Evolutionary conservation across 37 sponge, comb jelly and placozoan species (phyloP).

Genomic region (Petrosia ficiformis): DNA sequence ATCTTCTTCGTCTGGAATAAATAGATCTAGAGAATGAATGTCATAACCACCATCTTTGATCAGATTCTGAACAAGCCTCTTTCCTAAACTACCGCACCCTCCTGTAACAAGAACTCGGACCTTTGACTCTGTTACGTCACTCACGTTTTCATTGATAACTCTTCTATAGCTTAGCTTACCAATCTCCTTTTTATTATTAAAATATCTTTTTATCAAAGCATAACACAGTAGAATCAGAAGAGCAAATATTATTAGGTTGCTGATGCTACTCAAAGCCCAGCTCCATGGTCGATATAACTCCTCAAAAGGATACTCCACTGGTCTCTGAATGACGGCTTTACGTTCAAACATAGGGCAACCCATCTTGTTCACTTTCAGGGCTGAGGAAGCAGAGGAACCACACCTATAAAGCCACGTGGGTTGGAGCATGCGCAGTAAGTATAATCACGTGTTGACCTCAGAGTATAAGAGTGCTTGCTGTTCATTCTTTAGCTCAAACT

Average conservation of each 20-base stretch:
- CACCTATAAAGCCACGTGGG: too few relatives aligned
- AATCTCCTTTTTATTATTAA: not conserved
- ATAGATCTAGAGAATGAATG: constrained; percentile 45
- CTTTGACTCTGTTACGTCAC: not conserved
- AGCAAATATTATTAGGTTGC: constrained; percentile 48
- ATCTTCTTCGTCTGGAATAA: constrained; percentile 34
- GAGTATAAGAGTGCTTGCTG: too few relatives aligned
- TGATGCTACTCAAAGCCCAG: constrained; percentile 59
- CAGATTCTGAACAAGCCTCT: constrained; percentile 14
- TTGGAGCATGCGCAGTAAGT: too few relatives aligned
- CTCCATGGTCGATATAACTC: constrained; percentile 73
- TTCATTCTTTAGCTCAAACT: too few relatives aligned
- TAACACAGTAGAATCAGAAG: constrained; percentile 14
- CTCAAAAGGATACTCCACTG: constrained; percentile 56
- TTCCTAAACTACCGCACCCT: constrained; percentile 37
- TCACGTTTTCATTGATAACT: constrained; percentile 3
- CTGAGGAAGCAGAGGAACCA: too few relatives aligned
- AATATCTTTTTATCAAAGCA: not conserved
- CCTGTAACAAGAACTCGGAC: constrained; percentile 42
- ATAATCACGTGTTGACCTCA: too few relatives aligned
- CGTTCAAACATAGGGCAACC: constrained; percentile 59
- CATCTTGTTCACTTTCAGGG: constrained; percentile 43
- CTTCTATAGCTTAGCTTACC: constrained; percentile 8
- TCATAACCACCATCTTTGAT: constrained; percentile 49
- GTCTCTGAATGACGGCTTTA: not conserved